Conservation (phyloP, 1,140 invertebrate species). For the Zaprionus inermis region DNA sequence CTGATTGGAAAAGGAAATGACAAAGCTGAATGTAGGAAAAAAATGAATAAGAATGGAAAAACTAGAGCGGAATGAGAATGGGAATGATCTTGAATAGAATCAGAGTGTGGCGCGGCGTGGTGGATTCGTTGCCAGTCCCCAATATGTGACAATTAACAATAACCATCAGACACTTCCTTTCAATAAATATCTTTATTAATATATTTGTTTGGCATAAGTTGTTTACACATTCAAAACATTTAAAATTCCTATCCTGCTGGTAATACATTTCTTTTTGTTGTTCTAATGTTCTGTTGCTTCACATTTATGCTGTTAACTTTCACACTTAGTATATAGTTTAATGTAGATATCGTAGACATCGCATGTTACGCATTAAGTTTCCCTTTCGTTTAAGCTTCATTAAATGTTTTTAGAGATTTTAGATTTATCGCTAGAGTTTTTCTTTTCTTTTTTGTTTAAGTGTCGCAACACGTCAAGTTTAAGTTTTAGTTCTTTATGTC, state of each 20-base stretch:
- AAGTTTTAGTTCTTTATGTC: constrained; percentile 18
- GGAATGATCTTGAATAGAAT: constrained; percentile 3
- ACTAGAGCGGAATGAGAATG: not conserved
- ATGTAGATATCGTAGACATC: constrained; percentile 58
- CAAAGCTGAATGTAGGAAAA: not conserved
- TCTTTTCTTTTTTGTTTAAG: constrained; percentile 16
- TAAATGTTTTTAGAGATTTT: constrained; percentile 7
- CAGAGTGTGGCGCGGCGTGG: not conserved
- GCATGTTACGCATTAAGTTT: constrained; percentile 41
- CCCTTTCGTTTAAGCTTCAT: constrained; percentile 30
- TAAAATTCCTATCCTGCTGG: constrained; percentile 60
- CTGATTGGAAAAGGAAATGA: constrained; percentile 11
- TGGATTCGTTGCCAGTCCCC: not conserved
- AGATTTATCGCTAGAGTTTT: constrained; percentile 18
- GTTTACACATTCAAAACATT: constrained; percentile 74
- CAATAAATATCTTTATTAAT: constrained; percentile 54
- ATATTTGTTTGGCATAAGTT: constrained; percentile 67
- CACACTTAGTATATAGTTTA: constrained; percentile 59
- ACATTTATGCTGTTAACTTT: constrained; percentile 78
- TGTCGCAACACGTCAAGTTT: constrained; percentile 9
- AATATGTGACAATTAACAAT: constrained; percentile 1
- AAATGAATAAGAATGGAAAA: not conserved
- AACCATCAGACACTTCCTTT: constrained; percentile 9
- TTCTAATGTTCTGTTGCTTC: constrained; percentile 46
- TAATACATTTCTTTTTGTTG: constrained; percentile 27